Percentiles rank a stretch among this genome's conserved stretches.
Conservation (phyloP, 64 coral and sea anemone genomes). For the Catalaphyllia jardinei region DNA sequence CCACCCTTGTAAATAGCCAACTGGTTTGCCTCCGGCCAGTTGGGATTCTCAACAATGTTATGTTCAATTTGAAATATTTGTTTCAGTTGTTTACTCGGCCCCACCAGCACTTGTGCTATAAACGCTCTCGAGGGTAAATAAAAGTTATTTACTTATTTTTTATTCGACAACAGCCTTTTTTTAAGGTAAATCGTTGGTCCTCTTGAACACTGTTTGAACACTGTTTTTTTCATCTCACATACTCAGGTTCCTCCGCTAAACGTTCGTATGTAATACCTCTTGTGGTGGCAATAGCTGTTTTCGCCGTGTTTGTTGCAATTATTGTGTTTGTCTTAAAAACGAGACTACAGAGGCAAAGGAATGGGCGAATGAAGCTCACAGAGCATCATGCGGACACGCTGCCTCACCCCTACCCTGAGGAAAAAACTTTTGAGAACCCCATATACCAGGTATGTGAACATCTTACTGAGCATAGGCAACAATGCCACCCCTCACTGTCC, state of each 20-base stretch:
- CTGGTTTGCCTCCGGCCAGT: too few relatives aligned
- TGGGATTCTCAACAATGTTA: too few relatives aligned
- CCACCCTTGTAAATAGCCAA: too few relatives aligned
- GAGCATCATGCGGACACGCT: conserved; percentile 63
- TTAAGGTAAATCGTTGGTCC: too few relatives aligned
- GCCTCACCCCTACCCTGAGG: conserved; percentile 59
- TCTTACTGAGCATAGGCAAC: too few relatives aligned
- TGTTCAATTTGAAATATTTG: too few relatives aligned
- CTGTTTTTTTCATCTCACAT: neutral
- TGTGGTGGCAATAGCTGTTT: conserved; percentile 27
- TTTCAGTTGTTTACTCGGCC: too few relatives aligned
- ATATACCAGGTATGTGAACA: conserved; percentile 71
- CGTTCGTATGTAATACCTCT: conserved; percentile 16
- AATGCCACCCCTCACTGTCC: too few relatives aligned
- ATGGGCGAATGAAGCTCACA: conserved; percentile 74
- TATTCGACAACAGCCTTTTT: too few relatives aligned
- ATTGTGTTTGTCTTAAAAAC: neutral
- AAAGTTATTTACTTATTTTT: too few relatives aligned
- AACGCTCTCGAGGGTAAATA: too few relatives aligned
- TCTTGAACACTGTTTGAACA: neutral
- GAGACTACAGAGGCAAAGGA: conserved; percentile 19
- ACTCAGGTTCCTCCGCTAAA: neutral
- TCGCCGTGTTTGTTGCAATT: conserved; percentile 1
- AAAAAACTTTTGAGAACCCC: conserved; percentile 85
- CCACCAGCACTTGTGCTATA: too few relatives aligned